Base-by-base conservation (phyloP, 2,888 invertebrate species). In the Isotomurus palustris region DNA sequence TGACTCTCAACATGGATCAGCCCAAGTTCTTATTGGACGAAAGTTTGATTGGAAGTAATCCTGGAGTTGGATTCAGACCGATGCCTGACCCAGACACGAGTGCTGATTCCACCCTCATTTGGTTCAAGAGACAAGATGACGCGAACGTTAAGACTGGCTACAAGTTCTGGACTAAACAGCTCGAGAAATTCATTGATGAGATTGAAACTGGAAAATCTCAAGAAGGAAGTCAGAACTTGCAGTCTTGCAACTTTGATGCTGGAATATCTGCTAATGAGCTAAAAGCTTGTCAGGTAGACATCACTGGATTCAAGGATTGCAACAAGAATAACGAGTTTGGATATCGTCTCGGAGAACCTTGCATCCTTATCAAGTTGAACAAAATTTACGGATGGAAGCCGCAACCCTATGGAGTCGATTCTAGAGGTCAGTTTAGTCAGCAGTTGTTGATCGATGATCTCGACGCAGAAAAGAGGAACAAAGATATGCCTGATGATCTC, bases 361-460 rank as follows among this genome's bases (percentile, higher is more conserved):
- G 99, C 77, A 88, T 99, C 75, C 88, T 96, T 79, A 83, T 99
- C 71, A 97, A 97, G 77, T 80, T 99, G 71, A 99, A 99, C 78
- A 94, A 90, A 85, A 93, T 92, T 38, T 50, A 50, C 17, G 50
- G 50, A 77, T 95, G 94, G 93, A 73, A 77, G 41, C 94, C 94
- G 24, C 78, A 83, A 53, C 83, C 84, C 0, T 60, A 58, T 40
- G 63, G 63, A 22, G 51, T 53, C 21, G 48, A 51, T 49, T 56
- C 52, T 3, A 88, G 78, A 82, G 82, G 68, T 80, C 84, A 32
- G 25, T 83, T 83, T 60, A 76, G 79, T 83, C 32, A 41, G 19
- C 21, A 32, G 10, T 28, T 21, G 3, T 53, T 62, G 10, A 38
- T 53, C 0, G 40, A 52, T 6, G 60, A 60, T 24, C 21, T 62